phyloP scores from a whole-genome alignment of 2,113 vertebrate genomes.

The Glaucidium brasilianum region DNA sequence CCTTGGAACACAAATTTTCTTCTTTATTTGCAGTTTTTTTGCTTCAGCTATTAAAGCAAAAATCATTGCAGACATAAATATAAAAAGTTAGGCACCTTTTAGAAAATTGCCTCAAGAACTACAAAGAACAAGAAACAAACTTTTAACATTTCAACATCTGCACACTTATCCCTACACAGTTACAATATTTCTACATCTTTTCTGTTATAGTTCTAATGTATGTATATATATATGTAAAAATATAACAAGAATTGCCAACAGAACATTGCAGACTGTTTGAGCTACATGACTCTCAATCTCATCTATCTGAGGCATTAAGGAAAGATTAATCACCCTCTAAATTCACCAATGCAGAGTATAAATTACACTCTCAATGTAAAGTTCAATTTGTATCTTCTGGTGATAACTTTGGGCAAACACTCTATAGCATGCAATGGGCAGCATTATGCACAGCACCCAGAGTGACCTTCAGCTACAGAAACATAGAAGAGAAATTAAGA shows the following conservation, averaged over 20 bases:
- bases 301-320: neutral
- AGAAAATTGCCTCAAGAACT: neutral
- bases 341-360: neutral
- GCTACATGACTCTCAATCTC: neutral
- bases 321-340: neutral
- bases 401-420: neutral
- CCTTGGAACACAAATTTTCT: neutral
- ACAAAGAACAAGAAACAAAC: neutral
- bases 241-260: neutral
- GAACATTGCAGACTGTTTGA: neutral
- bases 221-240: neutral
- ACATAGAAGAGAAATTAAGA: neutral
- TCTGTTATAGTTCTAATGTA: neutral
- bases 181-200: neutral
- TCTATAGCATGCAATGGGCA: neutral
- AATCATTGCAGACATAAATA: neutral
- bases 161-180: neutral
- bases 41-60: neutral
- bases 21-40: neutral
- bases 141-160: neutral
- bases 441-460: neutral
- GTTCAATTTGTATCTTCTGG: neutral
- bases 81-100: neutral
- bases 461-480: neutral
- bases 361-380: neutral